These are phyloP conservation scores for Diploptera punctata DNA, from an alignment of 2,888 invertebrate species.

Conservation along the genomic window DNA sequence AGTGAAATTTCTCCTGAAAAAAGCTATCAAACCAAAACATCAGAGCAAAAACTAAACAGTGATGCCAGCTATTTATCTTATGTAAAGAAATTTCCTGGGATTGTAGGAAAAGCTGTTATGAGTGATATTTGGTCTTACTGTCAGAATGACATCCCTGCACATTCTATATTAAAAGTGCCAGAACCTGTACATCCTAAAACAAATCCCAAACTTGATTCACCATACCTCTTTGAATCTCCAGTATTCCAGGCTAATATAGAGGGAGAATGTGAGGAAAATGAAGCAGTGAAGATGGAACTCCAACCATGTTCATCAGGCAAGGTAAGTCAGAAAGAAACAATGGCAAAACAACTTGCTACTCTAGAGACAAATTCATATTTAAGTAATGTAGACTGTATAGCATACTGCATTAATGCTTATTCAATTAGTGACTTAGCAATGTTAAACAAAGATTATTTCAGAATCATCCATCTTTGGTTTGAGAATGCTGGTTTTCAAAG, in stretches of 20 bases:
- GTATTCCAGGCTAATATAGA: too few relatives aligned
- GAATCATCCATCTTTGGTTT: too few relatives aligned
- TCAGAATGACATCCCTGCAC: not conserved
- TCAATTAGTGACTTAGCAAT: not conserved
- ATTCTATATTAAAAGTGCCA: not conserved
- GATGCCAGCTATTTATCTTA: not conserved
- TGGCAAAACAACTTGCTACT: not conserved
- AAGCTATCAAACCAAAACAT: too few relatives aligned
- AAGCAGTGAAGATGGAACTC: not conserved
- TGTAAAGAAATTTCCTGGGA: not conserved
- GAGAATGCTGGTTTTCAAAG: too few relatives aligned
- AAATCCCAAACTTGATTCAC: too few relatives aligned
- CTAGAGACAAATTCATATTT: not conserved
- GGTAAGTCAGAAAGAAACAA: not conserved
- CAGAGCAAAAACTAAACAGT: too few relatives aligned
- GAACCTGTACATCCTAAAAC: not conserved
- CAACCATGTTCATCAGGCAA: not conserved
- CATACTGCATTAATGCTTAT: not conserved
- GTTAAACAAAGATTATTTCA: too few relatives aligned
- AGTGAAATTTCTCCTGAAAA: too few relatives aligned
- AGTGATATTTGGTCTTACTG: not conserved
- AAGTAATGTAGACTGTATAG: not conserved
- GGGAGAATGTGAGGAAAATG: too few relatives aligned
- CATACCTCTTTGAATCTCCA: too few relatives aligned
- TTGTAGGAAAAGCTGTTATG: not conserved